Conservation (phyloP, 1,140 invertebrate genomes). For the Bombus confusus region DNA sequence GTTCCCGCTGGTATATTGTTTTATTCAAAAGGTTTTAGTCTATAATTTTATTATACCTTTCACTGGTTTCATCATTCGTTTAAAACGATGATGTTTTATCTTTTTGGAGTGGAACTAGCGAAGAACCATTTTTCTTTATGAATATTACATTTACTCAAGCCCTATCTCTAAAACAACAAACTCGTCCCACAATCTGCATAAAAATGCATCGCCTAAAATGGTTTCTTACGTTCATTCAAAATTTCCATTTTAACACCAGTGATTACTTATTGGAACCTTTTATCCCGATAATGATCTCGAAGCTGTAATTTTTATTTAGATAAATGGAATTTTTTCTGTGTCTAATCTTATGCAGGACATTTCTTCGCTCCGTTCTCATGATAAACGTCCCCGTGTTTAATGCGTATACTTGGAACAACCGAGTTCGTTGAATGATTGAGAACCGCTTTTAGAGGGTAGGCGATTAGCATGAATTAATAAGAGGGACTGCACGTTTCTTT, state of each 20-base stretch:
- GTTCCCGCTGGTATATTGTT: not conserved
- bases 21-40: not conserved
- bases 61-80: not conserved
- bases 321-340: not conserved
- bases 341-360: not conserved
- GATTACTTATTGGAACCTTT: too few species aligned
- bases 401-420: not conserved
- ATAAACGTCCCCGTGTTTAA: not conserved
- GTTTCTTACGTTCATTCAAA: not conserved
- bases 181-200: not conserved
- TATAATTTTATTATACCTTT: not conserved
- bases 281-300: not conserved
- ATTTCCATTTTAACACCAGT: not conserved
- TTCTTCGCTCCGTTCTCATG: not conserved
- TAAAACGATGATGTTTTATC: too few species aligned
- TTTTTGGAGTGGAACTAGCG: not conserved
- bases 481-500: slow-evolving; percentile 50
- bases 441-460: slow-evolving; percentile 42
- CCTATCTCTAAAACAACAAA: not conserved
- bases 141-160: not conserved
- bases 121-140: not conserved
- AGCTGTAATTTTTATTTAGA: not conserved
- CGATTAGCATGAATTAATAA: slow-evolving; percentile 62
- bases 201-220: not conserved
- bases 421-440: slow-evolving; percentile 25